Evolutionary conservation across 2,797 vertebrate genomes (phyloP), one percentile per base, ranked within the genome.

Genomic region (Tadarida brasiliensis): DNA sequence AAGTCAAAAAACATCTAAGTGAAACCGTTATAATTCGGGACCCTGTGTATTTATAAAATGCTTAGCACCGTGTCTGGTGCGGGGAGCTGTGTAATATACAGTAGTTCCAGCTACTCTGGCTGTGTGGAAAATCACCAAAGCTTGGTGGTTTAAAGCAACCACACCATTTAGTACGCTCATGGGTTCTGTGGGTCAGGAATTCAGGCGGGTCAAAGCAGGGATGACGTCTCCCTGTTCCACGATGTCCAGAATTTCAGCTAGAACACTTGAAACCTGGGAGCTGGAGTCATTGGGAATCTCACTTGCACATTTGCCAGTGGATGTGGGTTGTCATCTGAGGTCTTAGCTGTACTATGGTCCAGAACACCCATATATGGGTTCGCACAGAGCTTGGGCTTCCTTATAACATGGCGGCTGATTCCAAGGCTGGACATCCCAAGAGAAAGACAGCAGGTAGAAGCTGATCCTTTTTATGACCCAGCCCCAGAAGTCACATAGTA

Each of bases 291-390:
- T 14, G 19, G 49, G 11, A 20, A 24, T 47, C 26, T 70, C 49
- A 4, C 35, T 74, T 3, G 1, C 5, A 1, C 26, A 9, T 26
- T 2, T 20, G 39, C n/a, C 15, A 12, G 17, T 30, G 4, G 5
- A 9, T 11, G 35, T 30, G 6, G 9, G 16, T 19, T 54, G 14
- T 47, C 78, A 54, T 5, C 11, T 54, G 65, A 73, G 49, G 7
- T 1, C 6, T 59, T 35, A 12, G 35, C 63, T n/a, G 26, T 15
- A 51, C 16, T 17, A 3, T 6, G 24, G n/a, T 6, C 11, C 63
- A n/a, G 22, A 15, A 20, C 9, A 7, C 19, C 19, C 6, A 0
- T 5, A 3, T 3, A 3, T 26, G 51, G 33, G 57, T 33, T 14
- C 12, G 20, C 9, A 0, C 3, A 30, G 26, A 68, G 22, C 8